A percentile compares a stretch with the other conserved stretches of the same genome.
Evolutionary conservation across 2,888 invertebrate species (phyloP).

Genomic region (Drosophila falleni): DNA sequence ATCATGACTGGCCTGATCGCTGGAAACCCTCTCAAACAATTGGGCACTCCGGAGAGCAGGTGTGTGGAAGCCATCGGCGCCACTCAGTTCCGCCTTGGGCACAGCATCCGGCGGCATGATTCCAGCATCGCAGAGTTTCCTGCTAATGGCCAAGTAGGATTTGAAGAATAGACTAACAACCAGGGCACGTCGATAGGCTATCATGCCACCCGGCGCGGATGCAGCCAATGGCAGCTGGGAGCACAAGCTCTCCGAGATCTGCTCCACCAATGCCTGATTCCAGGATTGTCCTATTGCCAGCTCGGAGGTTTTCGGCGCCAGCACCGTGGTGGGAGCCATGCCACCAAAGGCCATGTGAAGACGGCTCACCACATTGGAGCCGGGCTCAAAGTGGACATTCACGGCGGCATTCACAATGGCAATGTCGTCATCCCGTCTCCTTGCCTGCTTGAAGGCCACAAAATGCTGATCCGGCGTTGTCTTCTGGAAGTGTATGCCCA

Average conservation of each 20-base stretch:
- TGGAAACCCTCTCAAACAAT: conserved; percentile 86
- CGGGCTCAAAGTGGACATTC: conserved; percentile 88
- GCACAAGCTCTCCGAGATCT: conserved; percentile 88
- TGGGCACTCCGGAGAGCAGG: conserved; percentile 82
- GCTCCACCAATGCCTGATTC: conserved; percentile 88
- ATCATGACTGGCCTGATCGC: conserved; percentile 88
- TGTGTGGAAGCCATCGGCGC: conserved; percentile 83
- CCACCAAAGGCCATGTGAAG: conserved; percentile 94
- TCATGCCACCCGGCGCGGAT: conserved; percentile 94
- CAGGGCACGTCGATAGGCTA: conserved; percentile 91
- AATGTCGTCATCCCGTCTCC: conserved; percentile 96
- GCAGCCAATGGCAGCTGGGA: conserved; percentile 91
- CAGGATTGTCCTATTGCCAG: conserved; percentile 88
- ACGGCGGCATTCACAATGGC: conserved; percentile 96
- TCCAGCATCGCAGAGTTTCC: conserved; percentile 83
- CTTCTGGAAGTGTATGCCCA: conserved; percentile 92
- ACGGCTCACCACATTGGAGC: conserved; percentile 87
- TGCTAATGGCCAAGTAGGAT: conserved; percentile 88
- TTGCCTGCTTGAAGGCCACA: conserved; percentile 95
- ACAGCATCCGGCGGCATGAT: conserved; percentile 69
- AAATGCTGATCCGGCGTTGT: conserved; percentile 90
- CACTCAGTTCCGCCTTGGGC: conserved; percentile 83
- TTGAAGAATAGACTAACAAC: conserved; percentile 92
- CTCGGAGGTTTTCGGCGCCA: conserved; percentile 89
- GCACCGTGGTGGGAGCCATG: conserved; percentile 94